phyloP scores from a whole-genome alignment of 2,797 vertebrate species.

The Hemitrygon akajei region DNA sequence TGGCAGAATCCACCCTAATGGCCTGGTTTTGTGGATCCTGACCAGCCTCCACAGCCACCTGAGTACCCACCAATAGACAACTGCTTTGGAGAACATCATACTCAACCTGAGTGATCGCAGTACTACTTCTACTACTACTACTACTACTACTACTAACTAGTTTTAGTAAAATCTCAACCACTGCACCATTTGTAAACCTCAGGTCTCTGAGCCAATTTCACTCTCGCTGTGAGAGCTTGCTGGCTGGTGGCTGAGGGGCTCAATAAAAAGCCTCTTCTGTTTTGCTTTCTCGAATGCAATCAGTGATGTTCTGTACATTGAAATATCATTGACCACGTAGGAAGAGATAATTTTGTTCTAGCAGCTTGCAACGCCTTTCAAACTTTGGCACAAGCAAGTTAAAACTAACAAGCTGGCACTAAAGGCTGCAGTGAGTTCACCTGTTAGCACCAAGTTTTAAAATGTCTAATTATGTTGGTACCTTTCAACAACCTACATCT shows the following conservation, averaged over 20 bases:
- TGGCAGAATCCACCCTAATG: too few species aligned
- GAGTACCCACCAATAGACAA: too few species aligned
- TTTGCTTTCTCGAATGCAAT: neutral
- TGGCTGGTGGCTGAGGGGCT: neutral
- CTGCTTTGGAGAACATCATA: too few species aligned
- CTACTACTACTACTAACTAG: neutral
- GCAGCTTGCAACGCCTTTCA: neutral
- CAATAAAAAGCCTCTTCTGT: neutral
- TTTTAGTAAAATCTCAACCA: neutral
- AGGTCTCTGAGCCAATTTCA: neutral
- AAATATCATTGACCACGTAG: too few species aligned
- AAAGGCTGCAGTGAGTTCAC: neutral
- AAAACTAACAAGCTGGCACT: neutral
- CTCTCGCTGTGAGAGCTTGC: neutral
- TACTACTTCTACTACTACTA: too few species aligned
- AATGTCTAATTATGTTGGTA: neutral
- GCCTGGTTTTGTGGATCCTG: too few species aligned
- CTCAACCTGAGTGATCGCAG: too few species aligned
- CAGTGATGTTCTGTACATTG: neutral
- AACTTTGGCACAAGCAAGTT: neutral
- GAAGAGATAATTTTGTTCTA: neutral
- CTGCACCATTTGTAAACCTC: neutral
- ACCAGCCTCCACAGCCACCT: too few species aligned
- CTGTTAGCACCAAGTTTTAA: neutral
- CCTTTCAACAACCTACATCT: slow-evolving; percentile 48